These are phyloP conservation scores for Calypte anna DNA, from an alignment of 2,113 vertebrate genomes.

Conservation along the genomic window DNA sequence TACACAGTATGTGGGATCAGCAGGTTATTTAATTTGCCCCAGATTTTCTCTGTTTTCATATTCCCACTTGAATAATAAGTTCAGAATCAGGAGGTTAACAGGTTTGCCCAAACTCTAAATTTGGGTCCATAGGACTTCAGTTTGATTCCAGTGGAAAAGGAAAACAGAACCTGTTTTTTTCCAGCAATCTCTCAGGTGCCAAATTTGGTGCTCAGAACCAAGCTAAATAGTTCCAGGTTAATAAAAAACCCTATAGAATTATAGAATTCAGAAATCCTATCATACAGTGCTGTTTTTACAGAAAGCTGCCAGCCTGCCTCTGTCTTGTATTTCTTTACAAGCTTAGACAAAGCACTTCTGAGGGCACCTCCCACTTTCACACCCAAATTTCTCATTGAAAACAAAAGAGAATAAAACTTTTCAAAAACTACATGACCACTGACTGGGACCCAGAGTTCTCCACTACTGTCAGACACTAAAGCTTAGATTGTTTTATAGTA, in stretches of 20 bases:
- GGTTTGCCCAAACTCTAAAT: constrained; percentile 35
- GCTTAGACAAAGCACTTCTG: not conserved
- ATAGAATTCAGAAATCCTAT: not conserved
- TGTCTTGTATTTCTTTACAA: not conserved
- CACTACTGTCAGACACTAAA: not conserved
- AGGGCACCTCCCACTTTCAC: not conserved
- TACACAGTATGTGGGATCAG: not conserved
- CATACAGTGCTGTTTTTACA: not conserved
- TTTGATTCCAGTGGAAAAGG: not conserved
- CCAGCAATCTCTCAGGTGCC: not conserved
- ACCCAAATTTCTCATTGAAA: not conserved
- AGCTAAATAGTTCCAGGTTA: not conserved
- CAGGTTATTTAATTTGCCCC: constrained; percentile 35
- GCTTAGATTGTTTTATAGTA: not conserved
- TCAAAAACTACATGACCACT: not conserved
- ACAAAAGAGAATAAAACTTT: not conserved
- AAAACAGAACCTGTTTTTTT: not conserved
- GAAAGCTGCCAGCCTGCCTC: not conserved
- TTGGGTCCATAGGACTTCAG: constrained; percentile 18
- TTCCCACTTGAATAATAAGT: constrained; percentile 19
- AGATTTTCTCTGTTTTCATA: constrained; percentile 30
- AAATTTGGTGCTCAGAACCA: not conserved
- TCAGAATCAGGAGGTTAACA: constrained; percentile 53
- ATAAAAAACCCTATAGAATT: not conserved
- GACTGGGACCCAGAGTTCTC: not conserved